These are phyloP conservation scores for Germaria angustata DNA, from an alignment of 2,888 invertebrate species.

Conservation along the genomic window DNA sequence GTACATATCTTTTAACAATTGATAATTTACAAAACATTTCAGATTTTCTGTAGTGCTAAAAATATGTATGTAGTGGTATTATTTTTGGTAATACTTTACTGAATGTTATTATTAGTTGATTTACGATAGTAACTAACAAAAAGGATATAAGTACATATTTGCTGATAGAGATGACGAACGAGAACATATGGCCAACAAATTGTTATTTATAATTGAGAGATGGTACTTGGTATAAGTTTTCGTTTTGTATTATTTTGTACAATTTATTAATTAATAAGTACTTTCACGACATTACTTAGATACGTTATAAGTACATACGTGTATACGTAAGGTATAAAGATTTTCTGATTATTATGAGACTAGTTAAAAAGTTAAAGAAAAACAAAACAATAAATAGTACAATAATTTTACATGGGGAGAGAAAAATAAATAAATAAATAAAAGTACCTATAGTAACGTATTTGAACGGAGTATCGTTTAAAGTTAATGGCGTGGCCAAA, in stretches of 20 bases:
- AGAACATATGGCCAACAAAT: conserved; percentile 7
- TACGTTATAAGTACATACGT: conserved; percentile 8
- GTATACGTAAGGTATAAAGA: neutral
- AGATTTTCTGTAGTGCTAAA: neutral
- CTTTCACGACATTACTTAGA: conserved; percentile 41
- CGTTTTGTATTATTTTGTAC: conserved; percentile 14
- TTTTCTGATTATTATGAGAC: neutral
- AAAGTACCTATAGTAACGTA: conserved; percentile 58
- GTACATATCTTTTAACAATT: neutral
- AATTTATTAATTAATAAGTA: conserved; percentile 11
- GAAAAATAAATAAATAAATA: neutral
- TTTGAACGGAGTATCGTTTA: conserved; percentile 45
- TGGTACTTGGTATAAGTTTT: conserved; percentile 6
- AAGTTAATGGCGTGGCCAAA: conserved; percentile 27
- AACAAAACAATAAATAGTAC: conserved; percentile 1
- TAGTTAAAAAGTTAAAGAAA: conserved; percentile 11
- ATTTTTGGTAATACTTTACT: neutral
- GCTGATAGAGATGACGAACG: neutral
- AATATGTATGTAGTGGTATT: neutral
- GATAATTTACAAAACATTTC: conserved; percentile 15
- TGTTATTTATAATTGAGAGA: neutral
- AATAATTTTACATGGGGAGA: neutral
- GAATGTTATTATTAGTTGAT: conserved; percentile 10
- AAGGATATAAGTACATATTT: conserved; percentile 15
- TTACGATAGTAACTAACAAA: neutral